Conservation (phyloP, 2,113 vertebrate species). For the Halichoeres trimaculatus region DNA sequence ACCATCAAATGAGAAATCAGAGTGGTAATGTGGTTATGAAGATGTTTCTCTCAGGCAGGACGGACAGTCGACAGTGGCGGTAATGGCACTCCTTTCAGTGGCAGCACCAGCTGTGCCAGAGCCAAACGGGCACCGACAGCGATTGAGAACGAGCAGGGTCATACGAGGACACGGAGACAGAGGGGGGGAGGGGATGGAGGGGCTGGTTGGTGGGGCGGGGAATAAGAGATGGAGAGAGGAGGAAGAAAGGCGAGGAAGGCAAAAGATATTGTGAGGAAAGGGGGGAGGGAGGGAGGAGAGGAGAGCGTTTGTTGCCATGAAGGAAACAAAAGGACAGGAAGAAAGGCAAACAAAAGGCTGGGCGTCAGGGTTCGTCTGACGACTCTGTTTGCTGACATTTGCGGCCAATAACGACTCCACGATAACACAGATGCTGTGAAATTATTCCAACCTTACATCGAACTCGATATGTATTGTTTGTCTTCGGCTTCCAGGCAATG, state of each 20-base stretch:
- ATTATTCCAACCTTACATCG: neutral
- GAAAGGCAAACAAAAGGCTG: slow-evolving; percentile 53
- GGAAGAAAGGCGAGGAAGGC: slow-evolving; percentile 39
- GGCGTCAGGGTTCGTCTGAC: neutral
- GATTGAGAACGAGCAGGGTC: slow-evolving; percentile 68
- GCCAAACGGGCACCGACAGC: slow-evolving; percentile 59
- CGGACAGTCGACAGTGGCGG: slow-evolving; percentile 34
- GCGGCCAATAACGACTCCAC: slow-evolving; percentile 3
- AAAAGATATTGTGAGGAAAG: slow-evolving; percentile 23
- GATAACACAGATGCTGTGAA: slow-evolving; percentile 8
- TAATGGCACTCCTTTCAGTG: slow-evolving; percentile 58
- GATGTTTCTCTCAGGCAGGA: slow-evolving; percentile 35
- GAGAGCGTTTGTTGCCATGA: slow-evolving; percentile 29
- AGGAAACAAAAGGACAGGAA: slow-evolving; percentile 57
- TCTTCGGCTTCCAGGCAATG: too few species aligned
- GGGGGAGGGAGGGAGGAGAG: slow-evolving; percentile 6
- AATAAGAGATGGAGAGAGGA: slow-evolving; percentile 40
- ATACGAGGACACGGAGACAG: slow-evolving; percentile 68
- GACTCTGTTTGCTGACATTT: slow-evolving; percentile 7
- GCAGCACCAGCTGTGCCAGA: slow-evolving; percentile 70
- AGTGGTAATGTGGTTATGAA: slow-evolving; percentile 1
- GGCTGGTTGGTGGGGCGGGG: slow-evolving; percentile 12
- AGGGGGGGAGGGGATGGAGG: neutral
- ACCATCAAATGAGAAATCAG: neutral
- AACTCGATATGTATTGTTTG: neutral